phyloP scores from a whole-genome alignment of 2,888 invertebrate genomes.

The Athalia rosae region DNA sequence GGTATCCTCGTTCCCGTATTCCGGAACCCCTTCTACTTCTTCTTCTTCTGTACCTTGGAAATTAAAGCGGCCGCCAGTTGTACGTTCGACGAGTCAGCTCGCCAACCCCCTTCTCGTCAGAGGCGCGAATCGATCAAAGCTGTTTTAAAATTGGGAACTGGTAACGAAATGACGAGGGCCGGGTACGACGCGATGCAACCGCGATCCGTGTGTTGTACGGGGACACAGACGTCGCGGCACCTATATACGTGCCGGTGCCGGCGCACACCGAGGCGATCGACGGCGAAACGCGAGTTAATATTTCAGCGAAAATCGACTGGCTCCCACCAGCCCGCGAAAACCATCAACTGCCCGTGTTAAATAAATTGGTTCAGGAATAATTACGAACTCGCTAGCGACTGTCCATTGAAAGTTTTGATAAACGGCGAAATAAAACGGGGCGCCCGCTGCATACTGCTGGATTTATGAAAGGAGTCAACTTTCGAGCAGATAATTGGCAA shows the following conservation, averaged over 20 bases:
- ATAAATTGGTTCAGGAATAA: conserved; percentile 44
- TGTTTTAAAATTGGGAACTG: conserved; percentile 47
- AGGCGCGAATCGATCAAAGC: conserved; percentile 59
- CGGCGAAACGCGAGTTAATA: conserved; percentile 41
- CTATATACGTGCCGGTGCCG: neutral
- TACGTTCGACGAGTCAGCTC: conserved; percentile 47
- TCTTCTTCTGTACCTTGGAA: conserved; percentile 40
- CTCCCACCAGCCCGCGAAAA: conserved; percentile 2
- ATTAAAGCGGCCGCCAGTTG: conserved; percentile 37
- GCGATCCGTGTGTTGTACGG: conserved; percentile 24
- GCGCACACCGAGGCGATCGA: neutral
- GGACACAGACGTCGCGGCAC: no score
- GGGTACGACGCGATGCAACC: neutral
- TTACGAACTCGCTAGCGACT: conserved; percentile 35
- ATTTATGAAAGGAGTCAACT: neutral
- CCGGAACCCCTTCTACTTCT: conserved; percentile 9
- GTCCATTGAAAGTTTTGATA: conserved; percentile 42
- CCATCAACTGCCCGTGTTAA: conserved; percentile 18
- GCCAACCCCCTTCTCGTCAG: conserved; percentile 53
- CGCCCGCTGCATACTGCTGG: neutral
- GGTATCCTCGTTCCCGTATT: conserved; percentile 26
- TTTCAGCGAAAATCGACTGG: conserved; percentile 42
- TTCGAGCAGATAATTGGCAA: neutral
- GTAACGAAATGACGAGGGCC: conserved; percentile 29
- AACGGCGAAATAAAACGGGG: conserved; percentile 35